Conservation (phyloP, 2,113 vertebrate species). For the Blennius ocellaris region DNA sequence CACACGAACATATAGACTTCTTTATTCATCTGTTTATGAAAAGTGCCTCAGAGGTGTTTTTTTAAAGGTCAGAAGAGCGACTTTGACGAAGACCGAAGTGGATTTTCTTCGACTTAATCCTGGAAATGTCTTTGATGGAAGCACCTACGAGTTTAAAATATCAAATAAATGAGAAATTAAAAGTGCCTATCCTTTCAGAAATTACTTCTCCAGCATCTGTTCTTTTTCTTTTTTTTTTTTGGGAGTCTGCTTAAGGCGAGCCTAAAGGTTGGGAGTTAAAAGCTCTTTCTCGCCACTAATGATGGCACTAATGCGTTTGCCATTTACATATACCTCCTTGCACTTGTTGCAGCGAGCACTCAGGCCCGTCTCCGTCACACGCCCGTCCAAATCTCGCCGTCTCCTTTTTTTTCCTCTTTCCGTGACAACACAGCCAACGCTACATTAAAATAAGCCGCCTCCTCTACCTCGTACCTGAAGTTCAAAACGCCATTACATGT, state of each 20-base stretch:
- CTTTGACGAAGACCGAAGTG: too few relatives aligned
- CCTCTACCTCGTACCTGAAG: background rate
- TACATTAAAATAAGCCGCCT: too few relatives aligned
- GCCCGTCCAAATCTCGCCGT: background rate
- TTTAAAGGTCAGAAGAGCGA: too few relatives aligned
- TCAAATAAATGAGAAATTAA: slow-evolving; percentile 29
- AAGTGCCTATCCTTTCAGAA: slow-evolving; percentile 28
- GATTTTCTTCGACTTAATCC: too few relatives aligned
- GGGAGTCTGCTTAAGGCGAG: slow-evolving; percentile 11
- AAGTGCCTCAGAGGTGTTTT: too few relatives aligned
- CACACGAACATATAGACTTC: too few relatives aligned
- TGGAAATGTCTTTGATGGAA: too few relatives aligned
- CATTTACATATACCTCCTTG: slow-evolving; percentile 59
- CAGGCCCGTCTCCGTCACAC: slow-evolving; percentile 4
- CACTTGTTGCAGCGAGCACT: slow-evolving; percentile 33
- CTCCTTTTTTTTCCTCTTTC: slow-evolving; percentile 5
- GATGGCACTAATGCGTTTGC: slow-evolving; percentile 65
- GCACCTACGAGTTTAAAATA: background rate
- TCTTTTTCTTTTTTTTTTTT: too few relatives aligned
- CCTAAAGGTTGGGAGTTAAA: slow-evolving; percentile 60
- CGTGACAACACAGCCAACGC: background rate
- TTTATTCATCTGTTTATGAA: too few relatives aligned
- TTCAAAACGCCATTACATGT: slow-evolving; percentile 56
- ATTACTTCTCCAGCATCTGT: slow-evolving; percentile 14
- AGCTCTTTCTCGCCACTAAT: slow-evolving; percentile 52